Base-by-base conservation (phyloP, 2,113 vertebrate species). In the Anhinga rufa region DNA sequence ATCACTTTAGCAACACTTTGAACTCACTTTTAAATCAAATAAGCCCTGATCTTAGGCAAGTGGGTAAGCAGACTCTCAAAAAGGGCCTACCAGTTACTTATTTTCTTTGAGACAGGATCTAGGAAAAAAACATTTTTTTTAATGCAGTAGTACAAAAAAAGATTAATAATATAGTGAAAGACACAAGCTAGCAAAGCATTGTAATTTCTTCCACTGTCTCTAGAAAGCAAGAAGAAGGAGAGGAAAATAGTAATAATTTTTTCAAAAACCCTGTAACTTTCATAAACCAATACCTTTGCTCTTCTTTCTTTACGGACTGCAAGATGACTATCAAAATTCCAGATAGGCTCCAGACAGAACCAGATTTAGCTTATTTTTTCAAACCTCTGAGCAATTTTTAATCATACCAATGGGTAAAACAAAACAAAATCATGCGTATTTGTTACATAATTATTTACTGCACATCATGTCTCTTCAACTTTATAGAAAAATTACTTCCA, bases 261-360 rank as follows among this genome's bases (percentile, higher is more conserved):
- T 5, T 2, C 6, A 16, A 31, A 31, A 81, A 22, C 15, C 5
- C 31, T 8, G 28, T 2, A 18, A 4, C 9, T 38, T 58, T 49
- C 62, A 76, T 48, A 89, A 61, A 95, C 14, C 9, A 76, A 10
- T 6, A 40, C 6, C 24, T 91, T 3, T 28, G 58, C 32, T 68
- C 66, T 62, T 85, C 54, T 76, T 79, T 71, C 57, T 61, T 93
- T 60, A 55, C 1, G 2, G 16, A 76, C 10, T 10, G 51, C 76
- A 96, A 92, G 48, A 31, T 74, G 61, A 78, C 82, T 89, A 96
- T 70, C 49, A 86, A 94, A 95, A 95, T 83, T 70, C 60, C 46
- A 90, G 38, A 15, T n/a, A n/a, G n/a, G n/a, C n/a, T 93, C 52
- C 74, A 48, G 79, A 92, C 10, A 83, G 34, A 76, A 85, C 2